Evolutionary conservation across 2,797 vertebrate species (phyloP), one percentile per base, ranked within the genome.

Genomic region (Sebastes cheni): DNA sequence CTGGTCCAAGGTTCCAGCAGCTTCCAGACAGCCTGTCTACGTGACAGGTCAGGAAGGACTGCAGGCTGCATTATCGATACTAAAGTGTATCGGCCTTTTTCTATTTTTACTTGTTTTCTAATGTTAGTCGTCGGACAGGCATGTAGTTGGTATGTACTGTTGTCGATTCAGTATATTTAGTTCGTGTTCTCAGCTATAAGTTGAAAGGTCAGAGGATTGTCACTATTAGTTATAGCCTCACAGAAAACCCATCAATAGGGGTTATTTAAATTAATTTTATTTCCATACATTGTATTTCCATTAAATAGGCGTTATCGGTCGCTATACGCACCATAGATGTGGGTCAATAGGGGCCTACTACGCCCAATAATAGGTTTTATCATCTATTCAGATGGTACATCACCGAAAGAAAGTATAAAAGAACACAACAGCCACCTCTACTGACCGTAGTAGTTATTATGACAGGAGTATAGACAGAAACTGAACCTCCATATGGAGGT

Each of bases 1-100:
- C 85, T 87, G 71, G 92, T 89, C 88, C 89, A 87, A 88, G 86
- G 88, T 88, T 90, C 84, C 80, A 79, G 75, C 82, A 77, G 87
- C 85, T 85, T 82, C 59, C 66, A 86, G 81, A 92, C 91, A 90
- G 87, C 59, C 76, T 69, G 91, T 86, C 89, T 85, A 80, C 84
- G 56, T 83, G 83, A 80, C n/a, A n/a, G n/a, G n/a, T 68, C 29
- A 54, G 30, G 62, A 81, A 69, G 22, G 59, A 75, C 65, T 70
- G n/a, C 68, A 25, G 64, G 52, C 79, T 54, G 30, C 39, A 55
- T 74, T 58, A 81, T 84, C 81, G 77, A 79, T 75, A 82, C 13
- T 13, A 27, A 60, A 23, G 12, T 25, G 29, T 70, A 58, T 67
- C 50, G 62, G 16, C 16, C 30, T 68, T 42, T 12, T 12, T 67